Conservation (phyloP, 2,113 vertebrate species). For the Serinus canaria region DNA sequence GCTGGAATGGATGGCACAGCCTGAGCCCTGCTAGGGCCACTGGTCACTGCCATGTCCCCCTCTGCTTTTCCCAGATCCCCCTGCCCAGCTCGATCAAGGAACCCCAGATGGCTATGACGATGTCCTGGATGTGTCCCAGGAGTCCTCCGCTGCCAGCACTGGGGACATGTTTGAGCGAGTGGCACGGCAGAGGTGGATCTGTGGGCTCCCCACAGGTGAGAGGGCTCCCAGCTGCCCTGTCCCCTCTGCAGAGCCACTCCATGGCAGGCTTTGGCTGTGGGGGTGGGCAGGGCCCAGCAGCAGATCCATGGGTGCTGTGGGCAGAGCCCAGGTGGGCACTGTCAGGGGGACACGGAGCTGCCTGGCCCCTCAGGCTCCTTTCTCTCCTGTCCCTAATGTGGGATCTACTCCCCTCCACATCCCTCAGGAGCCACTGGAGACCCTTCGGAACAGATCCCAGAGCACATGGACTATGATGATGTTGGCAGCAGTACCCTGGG, state of each 20-base stretch:
- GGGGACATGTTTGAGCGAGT: not conserved
- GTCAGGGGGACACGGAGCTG: fast-evolving
- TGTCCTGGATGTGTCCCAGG: not conserved
- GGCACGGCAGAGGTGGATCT: not conserved
- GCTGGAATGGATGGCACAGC: not conserved
- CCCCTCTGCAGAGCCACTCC: not conserved
- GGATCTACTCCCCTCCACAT: not conserved
- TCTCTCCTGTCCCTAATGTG: not conserved
- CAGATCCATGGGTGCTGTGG: fast-evolving
- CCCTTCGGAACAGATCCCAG: fast-evolving
- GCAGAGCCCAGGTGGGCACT: fast-evolving
- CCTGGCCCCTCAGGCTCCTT: fast-evolving
- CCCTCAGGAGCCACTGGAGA: not conserved
- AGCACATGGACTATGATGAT: not conserved
- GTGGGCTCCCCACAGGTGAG: not conserved
- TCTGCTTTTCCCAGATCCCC: not conserved
- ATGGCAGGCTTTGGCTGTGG: fast-evolving
- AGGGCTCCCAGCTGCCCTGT: not conserved
- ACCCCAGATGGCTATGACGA: not conserved
- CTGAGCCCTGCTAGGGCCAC: not conserved
- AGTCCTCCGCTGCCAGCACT: fast-evolving
- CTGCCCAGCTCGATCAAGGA: not conserved
- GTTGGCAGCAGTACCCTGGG: fast-evolving
- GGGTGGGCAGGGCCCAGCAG: fast-evolving
- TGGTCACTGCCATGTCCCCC: not conserved